phyloP scores from a whole-genome alignment of 2,113 vertebrate genomes.

The Mesitornis unicolor region DNA sequence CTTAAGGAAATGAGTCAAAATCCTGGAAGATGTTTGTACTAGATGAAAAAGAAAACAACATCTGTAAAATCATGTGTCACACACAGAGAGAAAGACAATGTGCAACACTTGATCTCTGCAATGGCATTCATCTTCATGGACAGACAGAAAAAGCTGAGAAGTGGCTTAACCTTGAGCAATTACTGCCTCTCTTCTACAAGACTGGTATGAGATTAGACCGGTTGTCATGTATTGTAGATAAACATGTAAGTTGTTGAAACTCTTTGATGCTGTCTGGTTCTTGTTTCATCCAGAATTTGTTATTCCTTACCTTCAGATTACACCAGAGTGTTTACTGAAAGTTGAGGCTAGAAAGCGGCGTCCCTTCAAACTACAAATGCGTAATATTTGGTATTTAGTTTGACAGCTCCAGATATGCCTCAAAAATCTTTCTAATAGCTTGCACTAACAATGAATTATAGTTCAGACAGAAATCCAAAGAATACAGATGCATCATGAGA shows the following conservation, averaged over 20 bases:
- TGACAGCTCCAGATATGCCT: not conserved
- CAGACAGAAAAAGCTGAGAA: not conserved
- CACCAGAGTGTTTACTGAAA: not conserved
- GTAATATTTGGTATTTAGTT: not conserved
- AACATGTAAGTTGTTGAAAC: not conserved
- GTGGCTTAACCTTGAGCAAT: slow-evolving; percentile 38
- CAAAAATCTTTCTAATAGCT: not conserved
- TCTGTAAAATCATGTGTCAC: slow-evolving; percentile 62
- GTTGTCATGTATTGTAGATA: not conserved
- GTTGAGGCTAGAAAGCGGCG: not conserved
- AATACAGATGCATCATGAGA: not conserved
- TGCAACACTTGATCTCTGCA: not conserved
- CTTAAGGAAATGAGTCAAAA: slow-evolving; percentile 83
- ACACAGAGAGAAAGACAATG: slow-evolving; percentile 1
- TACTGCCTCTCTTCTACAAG: not conserved
- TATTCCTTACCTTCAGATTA: slow-evolving; percentile 1
- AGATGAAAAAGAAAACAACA: slow-evolving; percentile 72
- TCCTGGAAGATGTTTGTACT: slow-evolving; percentile 71
- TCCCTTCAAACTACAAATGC: not conserved
- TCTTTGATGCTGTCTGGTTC: not conserved
- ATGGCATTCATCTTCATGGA: not conserved
- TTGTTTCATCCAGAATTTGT: not conserved
- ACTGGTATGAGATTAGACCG: not conserved
- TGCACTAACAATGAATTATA: not conserved
- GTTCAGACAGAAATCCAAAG: not conserved